phyloP scores from a whole-genome alignment of 2,113 vertebrate species.

The Perognathus longimembris region DNA sequence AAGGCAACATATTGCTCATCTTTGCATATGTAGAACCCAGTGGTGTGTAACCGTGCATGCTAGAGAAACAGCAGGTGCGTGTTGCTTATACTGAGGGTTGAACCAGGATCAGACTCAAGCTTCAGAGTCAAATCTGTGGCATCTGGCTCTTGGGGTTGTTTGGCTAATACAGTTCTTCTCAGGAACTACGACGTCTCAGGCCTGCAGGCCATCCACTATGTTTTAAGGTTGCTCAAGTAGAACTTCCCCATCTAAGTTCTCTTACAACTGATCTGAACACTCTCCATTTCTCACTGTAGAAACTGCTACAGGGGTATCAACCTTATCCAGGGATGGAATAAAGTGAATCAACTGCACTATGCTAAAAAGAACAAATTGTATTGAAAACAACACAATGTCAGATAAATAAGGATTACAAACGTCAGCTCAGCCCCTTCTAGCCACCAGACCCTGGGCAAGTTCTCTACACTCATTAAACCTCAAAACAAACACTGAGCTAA shows the following conservation, averaged over 20 bases:
- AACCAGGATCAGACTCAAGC: not conserved
- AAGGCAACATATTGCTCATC: not conserved
- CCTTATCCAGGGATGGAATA: not conserved
- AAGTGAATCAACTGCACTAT: not conserved
- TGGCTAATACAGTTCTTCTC: not conserved
- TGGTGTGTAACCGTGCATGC: not conserved
- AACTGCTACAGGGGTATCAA: not conserved
- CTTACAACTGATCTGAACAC: not conserved
- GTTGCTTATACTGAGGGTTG: not conserved
- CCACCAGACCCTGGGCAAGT: not conserved
- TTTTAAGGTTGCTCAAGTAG: not conserved
- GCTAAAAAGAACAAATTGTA: not conserved
- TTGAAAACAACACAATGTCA: not conserved
- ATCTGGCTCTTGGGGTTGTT: not conserved
- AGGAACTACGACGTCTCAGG: not conserved
- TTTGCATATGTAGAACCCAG: not conserved
- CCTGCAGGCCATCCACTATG: not conserved
- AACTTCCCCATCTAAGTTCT: constrained; percentile 16
- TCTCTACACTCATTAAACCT: not conserved
- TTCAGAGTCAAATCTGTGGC: too few relatives aligned
- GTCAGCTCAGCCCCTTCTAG: not conserved
- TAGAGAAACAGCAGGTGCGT: not conserved
- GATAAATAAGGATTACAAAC: not conserved
- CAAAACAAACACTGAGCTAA: not conserved
- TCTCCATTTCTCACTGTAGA: not conserved